Evolutionary conservation across 1,140 invertebrate species (phyloP).

Genomic region (Nephila pilipes): DNA sequence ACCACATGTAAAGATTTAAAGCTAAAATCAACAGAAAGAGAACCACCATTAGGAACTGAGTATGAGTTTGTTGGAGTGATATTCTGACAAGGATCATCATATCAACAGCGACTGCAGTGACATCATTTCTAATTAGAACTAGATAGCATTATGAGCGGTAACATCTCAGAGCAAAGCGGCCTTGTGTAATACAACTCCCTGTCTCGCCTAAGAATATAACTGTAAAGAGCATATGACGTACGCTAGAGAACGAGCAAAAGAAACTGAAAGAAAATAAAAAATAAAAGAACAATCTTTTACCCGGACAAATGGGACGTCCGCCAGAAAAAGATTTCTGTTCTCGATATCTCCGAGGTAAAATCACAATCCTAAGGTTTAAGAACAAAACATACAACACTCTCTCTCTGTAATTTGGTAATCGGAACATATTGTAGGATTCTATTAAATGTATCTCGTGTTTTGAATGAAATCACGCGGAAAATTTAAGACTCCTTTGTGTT

Average conservation of each 20-base stretch:
- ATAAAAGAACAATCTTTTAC: conserved; percentile 60
- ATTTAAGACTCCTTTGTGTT: conserved; percentile 41
- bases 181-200: conserved; percentile 54
- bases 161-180: not conserved
- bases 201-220: conserved; percentile 72
- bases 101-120: not conserved
- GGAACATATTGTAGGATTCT: not conserved
- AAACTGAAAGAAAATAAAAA: conserved; percentile 55
- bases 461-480: conserved; percentile 38
- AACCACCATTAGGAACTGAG: not conserved
- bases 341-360: conserved; percentile 46
- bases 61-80: not conserved
- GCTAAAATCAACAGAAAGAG: not conserved
- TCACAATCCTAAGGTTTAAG: conserved; percentile 21
- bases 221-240: conserved; percentile 73
- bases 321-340: conserved; percentile 61
- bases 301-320: conserved; percentile 64
- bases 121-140: conserved; percentile 1
- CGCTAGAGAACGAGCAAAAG: conserved; percentile 15
- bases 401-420: not conserved
- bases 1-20: too few species aligned
- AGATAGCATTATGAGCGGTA: not conserved
- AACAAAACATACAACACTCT: not conserved
- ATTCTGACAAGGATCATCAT: not conserved
- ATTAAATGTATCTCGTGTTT: not conserved